Base-by-base conservation (phyloP, 1,140 invertebrate genomes). In the Drosophila repletoides region DNA sequence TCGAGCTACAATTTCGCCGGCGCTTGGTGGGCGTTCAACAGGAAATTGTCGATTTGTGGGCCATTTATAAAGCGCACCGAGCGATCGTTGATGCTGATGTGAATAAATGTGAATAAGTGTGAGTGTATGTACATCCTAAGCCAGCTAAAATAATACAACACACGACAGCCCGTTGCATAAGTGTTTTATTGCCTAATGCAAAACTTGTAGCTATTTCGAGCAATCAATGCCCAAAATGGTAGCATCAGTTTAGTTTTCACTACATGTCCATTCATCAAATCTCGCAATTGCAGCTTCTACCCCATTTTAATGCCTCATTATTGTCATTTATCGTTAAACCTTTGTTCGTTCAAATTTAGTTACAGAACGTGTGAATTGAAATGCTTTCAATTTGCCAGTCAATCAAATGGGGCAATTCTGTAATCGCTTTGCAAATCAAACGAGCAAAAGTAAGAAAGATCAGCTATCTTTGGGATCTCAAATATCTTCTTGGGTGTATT, bases 11-110 rank as follows among this genome's bases (percentile, higher is more conserved):
- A 53, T 29, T 38, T 53, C 48, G 56, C 5, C 56, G 56, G 40
- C 40, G 58, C 40, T 64, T 60, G 51, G 66, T 73, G 65, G 70
- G 72, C 65, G 65, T 66, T 34, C 38, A 73, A 60, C 70, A 70
- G 73, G 73, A 76, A 76, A 68, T 60, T 41, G 66, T 70, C 73
- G 59, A 76, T 76, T 76, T 71, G 61, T 65, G 68, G 53, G 66
- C 51, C 58, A 51, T 55, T 72, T 72, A 69, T 34, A 72, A 69
- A 58, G 43, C 65, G 29, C 24, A 69, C 26, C 49, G 29, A 34
- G 43, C 49, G 41, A 66, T 66, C 53, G 43, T 49, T 67, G 52
- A 70, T 70, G 34, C 14, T 10, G 40, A n/a, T 22, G 26, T n/a
- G n/a, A n/a, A n/a, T 52, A 49, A 55, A 71, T 71, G 59, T 12